A percentile compares a stretch with the other conserved stretches of the same genome.
Evolutionary conservation across 2,113 vertebrate genomes (phyloP).

Genomic region (Xiphorhynchus elegans): DNA sequence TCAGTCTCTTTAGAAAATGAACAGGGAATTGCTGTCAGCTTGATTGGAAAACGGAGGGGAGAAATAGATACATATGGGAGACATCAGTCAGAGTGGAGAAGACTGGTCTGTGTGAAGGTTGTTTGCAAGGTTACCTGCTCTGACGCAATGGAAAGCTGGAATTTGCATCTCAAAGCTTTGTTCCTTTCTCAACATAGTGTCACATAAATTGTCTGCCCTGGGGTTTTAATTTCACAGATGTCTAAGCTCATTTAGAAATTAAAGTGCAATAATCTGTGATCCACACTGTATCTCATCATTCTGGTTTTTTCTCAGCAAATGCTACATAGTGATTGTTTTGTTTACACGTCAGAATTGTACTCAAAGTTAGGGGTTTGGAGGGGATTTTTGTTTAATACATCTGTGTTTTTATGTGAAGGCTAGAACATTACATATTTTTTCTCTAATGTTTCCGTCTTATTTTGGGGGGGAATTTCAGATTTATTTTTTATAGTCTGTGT

Average conservation of each 20-base stretch:
- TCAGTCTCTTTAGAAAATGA: slow-evolving; percentile 76
- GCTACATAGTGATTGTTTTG: slow-evolving; percentile 31
- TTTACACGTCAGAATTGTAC: slow-evolving; percentile 32
- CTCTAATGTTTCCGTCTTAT: neutral
- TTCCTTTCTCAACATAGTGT: slow-evolving; percentile 69
- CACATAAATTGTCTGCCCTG: slow-evolving; percentile 69
- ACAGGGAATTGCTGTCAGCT: slow-evolving; percentile 76
- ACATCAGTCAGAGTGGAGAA: slow-evolving; percentile 68
- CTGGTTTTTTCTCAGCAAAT: slow-evolving; percentile 22
- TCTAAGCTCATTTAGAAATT: slow-evolving; percentile 80
- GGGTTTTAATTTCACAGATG: slow-evolving; percentile 80
- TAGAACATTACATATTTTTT: neutral
- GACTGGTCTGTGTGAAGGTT: slow-evolving; percentile 70
- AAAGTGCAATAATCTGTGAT: slow-evolving; percentile 73
- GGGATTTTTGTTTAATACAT: neutral
- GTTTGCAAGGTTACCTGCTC: slow-evolving; percentile 76
- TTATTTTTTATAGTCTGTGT: neutral
- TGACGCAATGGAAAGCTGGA: slow-evolving; percentile 56
- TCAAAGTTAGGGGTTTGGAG: neutral
- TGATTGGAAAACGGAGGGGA: slow-evolving; percentile 71
- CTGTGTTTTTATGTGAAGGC: neutral
- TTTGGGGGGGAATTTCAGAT: neutral
- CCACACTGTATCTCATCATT: slow-evolving; percentile 35
- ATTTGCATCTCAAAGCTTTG: slow-evolving; percentile 80
- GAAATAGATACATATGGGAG: slow-evolving; percentile 74